Percentiles rank a stretch among this genome's conserved stretches.
phyloP scores from a whole-genome alignment of 1,140 invertebrate species.

The Lutraria rhynchaena region DNA sequence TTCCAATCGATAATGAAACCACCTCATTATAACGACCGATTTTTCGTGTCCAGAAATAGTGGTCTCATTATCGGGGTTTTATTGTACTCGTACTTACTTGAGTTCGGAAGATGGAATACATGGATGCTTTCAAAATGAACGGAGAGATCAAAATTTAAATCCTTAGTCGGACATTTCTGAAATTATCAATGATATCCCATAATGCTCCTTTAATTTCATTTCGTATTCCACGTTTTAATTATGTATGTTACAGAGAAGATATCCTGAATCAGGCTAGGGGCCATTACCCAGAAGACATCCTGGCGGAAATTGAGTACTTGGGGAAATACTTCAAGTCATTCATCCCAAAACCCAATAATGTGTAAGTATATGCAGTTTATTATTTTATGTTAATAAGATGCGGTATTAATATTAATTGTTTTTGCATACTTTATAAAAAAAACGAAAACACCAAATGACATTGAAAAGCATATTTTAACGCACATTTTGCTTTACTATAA shows the following conservation, averaged over 20 bases:
- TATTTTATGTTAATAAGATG: background rate
- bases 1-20: no score
- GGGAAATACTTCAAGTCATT: conserved; percentile 33
- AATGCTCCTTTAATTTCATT: background rate
- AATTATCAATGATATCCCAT: background rate
- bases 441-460: background rate
- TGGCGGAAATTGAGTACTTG: conserved; percentile 17
- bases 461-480: background rate
- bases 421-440: background rate
- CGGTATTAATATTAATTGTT: background rate
- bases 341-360: conserved; percentile 22
- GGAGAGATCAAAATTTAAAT: background rate
- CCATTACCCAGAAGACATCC: conserved; percentile 4
- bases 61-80: no score
- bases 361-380: conserved; percentile 38
- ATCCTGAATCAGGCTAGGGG: conserved; percentile 4
- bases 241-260: conserved; percentile 2
- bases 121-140: background rate
- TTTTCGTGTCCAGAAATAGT: no score
- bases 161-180: background rate
- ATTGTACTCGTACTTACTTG: background rate
- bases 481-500: no score
- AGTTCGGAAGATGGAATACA: background rate
- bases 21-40: no score
- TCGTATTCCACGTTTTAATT: background rate